Conservation (phyloP, 2,113 vertebrate species). For the Plestiodon gilberti region DNA sequence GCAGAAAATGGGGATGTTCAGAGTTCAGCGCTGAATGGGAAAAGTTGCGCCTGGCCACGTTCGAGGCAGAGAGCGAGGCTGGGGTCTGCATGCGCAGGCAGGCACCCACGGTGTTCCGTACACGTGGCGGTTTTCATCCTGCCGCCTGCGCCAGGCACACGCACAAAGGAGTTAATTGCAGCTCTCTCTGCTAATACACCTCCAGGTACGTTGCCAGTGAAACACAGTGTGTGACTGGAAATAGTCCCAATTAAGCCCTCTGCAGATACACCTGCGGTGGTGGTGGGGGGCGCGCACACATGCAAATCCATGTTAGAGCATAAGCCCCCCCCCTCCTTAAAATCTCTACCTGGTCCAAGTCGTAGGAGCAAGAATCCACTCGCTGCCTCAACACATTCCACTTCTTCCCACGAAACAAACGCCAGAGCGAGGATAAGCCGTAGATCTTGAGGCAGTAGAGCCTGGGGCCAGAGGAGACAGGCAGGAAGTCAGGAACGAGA, state of each 20-base stretch:
- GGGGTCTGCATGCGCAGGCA: background rate
- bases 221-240: background rate
- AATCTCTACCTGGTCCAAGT: constrained; percentile 91
- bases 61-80: background rate
- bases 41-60: background rate
- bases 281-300: background rate
- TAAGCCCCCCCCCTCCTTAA: fast-evolving
- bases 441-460: constrained; percentile 95
- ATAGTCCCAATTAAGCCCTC: background rate
- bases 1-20: background rate
- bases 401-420: constrained; percentile 97
- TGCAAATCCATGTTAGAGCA: background rate
- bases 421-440: constrained; percentile 95
- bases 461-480: constrained; percentile 67
- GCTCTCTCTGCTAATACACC: background rate
- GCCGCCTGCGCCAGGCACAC: too few relatives aligned
- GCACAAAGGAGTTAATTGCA: background rate
- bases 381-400: constrained; percentile 96
- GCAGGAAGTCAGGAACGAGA: background rate
- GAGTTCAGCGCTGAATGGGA: background rate
- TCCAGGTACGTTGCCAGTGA: too few relatives aligned
- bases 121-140: background rate
- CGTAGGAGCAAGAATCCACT: constrained; percentile 97
- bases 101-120: background rate
- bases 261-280: background rate